Percentiles rank a stretch among this genome's conserved stretches.
phyloP scores from a whole-genome alignment of 2,888 invertebrate species.

The Perizoma affinitatum region DNA sequence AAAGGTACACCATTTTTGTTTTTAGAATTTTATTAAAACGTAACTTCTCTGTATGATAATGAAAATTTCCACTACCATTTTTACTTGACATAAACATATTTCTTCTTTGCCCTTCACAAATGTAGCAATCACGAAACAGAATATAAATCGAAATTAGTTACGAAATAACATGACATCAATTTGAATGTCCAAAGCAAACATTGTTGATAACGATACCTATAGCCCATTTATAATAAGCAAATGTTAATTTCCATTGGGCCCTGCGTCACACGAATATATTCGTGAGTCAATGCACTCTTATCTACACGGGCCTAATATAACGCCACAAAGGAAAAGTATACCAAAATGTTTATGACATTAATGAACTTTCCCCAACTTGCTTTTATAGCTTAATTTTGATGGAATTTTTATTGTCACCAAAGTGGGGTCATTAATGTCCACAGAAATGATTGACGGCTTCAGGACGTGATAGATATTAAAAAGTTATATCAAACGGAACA shows the following conservation, averaged over 20 bases:
- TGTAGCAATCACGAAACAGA: too few relatives aligned
- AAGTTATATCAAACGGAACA: slow-evolving; percentile 37
- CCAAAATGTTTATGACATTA: slow-evolving; percentile 62
- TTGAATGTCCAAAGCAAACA: slow-evolving; percentile 42
- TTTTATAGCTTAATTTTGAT: slow-evolving; percentile 61
- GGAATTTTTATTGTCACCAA: slow-evolving; percentile 59
- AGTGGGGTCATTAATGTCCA: slow-evolving; percentile 58
- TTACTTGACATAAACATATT: too few relatives aligned
- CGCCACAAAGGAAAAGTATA: slow-evolving; percentile 51
- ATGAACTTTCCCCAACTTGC: slow-evolving; percentile 63
- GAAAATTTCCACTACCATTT: too few relatives aligned
- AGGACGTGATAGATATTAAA: slow-evolving; percentile 39
- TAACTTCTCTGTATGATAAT: neutral
- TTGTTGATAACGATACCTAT: slow-evolving; percentile 45
- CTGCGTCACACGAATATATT: slow-evolving; percentile 32
- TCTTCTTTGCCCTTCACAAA: too few relatives aligned
- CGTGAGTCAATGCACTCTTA: slow-evolving; percentile 49
- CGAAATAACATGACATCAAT: slow-evolving; percentile 28
- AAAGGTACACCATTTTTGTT: slow-evolving; percentile 25
- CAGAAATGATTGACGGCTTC: slow-evolving; percentile 52
- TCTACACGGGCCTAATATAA: slow-evolving; percentile 55
- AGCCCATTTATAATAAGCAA: slow-evolving; percentile 52
- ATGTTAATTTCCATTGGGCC: slow-evolving; percentile 47
- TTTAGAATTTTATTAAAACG: slow-evolving; percentile 3
- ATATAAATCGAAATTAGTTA: neutral